phyloP scores from a whole-genome alignment of 2,797 vertebrate species.

The Orientallactaga sibirica region DNA sequence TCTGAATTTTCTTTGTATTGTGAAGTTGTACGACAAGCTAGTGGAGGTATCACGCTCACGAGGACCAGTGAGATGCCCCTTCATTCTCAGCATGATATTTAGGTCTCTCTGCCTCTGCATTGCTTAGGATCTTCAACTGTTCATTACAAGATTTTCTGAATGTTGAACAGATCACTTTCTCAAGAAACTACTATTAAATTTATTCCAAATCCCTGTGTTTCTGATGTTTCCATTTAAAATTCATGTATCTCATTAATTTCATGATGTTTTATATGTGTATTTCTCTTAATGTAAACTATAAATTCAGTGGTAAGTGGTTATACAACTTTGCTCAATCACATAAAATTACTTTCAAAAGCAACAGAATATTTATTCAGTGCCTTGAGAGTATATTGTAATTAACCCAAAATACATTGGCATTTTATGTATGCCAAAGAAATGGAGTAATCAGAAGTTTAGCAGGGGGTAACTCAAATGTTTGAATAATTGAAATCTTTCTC shows the following conservation, averaged over 20 bases:
- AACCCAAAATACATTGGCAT: background rate
- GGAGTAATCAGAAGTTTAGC: constrained; percentile 13
- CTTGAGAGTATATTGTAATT: background rate
- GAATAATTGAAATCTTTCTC: constrained; percentile 55
- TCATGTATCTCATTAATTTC: background rate
- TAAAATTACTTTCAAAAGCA: constrained; percentile 34
- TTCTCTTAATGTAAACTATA: constrained; percentile 8
- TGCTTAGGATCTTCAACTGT: background rate
- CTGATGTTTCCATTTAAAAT: background rate
- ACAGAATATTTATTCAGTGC: background rate
- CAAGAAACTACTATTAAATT: background rate
- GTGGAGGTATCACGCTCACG: background rate
- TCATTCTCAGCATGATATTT: background rate
- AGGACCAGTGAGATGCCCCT: too few relatives aligned
- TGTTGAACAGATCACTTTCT: background rate
- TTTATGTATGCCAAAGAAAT: constrained; percentile 14
- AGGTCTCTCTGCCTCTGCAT: background rate
- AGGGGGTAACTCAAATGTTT: background rate
- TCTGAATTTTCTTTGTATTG: background rate
- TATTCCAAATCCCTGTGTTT: background rate
- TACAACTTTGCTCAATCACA: background rate
- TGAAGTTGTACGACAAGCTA: background rate
- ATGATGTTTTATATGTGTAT: background rate
- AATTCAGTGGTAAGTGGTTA: constrained; percentile 6
- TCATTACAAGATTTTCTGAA: background rate